Conservation (phyloP, 2,797 vertebrate species). For the Enteromius fasciolatus region DNA sequence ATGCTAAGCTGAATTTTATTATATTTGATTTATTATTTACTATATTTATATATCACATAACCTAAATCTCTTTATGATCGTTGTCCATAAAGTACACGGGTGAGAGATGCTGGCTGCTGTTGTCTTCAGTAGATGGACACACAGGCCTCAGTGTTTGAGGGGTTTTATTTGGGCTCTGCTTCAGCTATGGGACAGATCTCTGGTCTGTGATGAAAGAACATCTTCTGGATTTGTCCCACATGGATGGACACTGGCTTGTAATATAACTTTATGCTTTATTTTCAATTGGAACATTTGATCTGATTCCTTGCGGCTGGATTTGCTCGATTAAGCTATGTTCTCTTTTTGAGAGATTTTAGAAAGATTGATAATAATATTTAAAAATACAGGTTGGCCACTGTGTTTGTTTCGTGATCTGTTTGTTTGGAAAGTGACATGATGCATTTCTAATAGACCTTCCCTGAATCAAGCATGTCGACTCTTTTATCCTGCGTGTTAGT, state of each 20-base stretch:
- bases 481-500: constrained; percentile 1
- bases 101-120: constrained; percentile 60
- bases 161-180: constrained; percentile 19
- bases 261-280: background rate
- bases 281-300: background rate
- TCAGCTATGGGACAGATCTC: constrained; percentile 1
- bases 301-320: background rate
- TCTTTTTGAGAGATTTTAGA: background rate
- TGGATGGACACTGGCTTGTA: background rate
- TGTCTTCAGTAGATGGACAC: constrained; percentile 63
- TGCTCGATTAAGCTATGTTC: no score
- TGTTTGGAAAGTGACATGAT: background rate
- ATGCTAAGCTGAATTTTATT: background rate
- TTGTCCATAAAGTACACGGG: constrained; percentile 40
- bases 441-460: no score
- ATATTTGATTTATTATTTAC: no score
- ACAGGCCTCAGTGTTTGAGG: constrained; percentile 70
- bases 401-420: no score
- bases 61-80: background rate
- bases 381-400: background rate
- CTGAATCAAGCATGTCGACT: background rate
- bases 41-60: no score
- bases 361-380: background rate
- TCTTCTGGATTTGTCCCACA: background rate
- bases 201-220: background rate